Base-by-base conservation (phyloP, 2,113 vertebrate species). In the Chauna torquata region DNA sequence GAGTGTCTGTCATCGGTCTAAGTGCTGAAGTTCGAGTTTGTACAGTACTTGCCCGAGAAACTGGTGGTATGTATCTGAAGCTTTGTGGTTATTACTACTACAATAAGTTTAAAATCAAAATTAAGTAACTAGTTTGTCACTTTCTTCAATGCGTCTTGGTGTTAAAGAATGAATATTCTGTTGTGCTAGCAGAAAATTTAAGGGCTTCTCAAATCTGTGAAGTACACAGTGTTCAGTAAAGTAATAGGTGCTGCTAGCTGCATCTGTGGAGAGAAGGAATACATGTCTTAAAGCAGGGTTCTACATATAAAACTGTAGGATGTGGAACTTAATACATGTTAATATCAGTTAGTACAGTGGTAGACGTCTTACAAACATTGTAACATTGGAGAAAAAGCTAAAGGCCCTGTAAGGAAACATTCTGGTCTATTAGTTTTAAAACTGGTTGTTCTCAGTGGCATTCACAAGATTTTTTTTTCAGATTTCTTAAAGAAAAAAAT, bases 21-120 rank as follows among this genome's bases (percentile, higher is more conserved):
- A 99, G 99, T 55, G 99, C 99, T 19, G 99, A 99, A 96, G 99
- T 99, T 94, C 98, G 99, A 32, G 99, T 99, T 77, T 99, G 99
- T 77, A 99, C 99, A 25, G 98, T 99, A 18, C 97, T 99, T 94
- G 99, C 99, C 82, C 98, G 97, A 92, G 99, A 99, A 97, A 99
- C 99, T 32, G 99, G 99, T 50, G 99, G 99, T 99, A 97, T 80
- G 88, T 98, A 92, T 96, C 40, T 77, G 32, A 93, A 62, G 34
- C 93, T 97, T 28, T 57, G 27, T 58, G 61, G 28, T 62, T 82
- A 38, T 0, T 0, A 45, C 44, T 68, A 28, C 8, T 76, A 32
- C 32, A 71, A 32, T 9, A 36, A 24, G 9, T 79, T 72, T 27
- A 49, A 24, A 50, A 40, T n/a, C 8, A 32, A 65, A 84, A 64